Percentiles rank a stretch among this genome's conserved stretches.
Conservation (phyloP, 1,140 invertebrate genomes). For the Calephelis nemesis region DNA sequence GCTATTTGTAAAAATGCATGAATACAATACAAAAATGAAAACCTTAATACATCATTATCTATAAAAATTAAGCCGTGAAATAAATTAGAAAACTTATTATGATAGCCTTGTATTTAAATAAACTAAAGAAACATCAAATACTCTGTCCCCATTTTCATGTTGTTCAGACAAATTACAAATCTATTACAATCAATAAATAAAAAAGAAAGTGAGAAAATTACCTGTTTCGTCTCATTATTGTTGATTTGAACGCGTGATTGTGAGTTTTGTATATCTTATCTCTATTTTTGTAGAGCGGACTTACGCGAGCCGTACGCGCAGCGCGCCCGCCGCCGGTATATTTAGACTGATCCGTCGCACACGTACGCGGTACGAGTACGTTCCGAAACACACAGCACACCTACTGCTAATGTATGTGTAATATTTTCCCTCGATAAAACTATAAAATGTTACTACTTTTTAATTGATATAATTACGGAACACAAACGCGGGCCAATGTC, state of each 20-base stretch:
- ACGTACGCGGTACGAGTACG: constrained; percentile 37
- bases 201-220: constrained; percentile 38
- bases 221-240: constrained; percentile 71
- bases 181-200: neutral
- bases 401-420: neutral
- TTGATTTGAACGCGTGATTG: constrained; percentile 48
- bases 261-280: constrained; percentile 63
- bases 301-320: constrained; percentile 47
- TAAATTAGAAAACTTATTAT: constrained; percentile 1
- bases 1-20: constrained; percentile 55
- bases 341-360: constrained; percentile 69
- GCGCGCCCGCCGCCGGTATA: constrained; percentile 66
- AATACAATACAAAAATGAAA: constrained; percentile 22
- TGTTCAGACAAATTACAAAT: neutral
- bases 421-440: constrained; percentile 21
- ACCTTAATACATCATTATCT: neutral
- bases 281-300: constrained; percentile 44
- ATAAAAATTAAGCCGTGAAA: constrained; percentile 28
- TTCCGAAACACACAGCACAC: constrained; percentile 14
- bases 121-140: constrained; percentile 1
- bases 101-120: constrained; percentile 14
- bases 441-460: constrained; percentile 4
- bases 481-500: no score
- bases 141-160: neutral
- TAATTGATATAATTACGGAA: neutral